These are phyloP conservation scores for Bombus superbus DNA, from an alignment of 1,140 invertebrate genomes.

Conservation along the genomic window DNA sequence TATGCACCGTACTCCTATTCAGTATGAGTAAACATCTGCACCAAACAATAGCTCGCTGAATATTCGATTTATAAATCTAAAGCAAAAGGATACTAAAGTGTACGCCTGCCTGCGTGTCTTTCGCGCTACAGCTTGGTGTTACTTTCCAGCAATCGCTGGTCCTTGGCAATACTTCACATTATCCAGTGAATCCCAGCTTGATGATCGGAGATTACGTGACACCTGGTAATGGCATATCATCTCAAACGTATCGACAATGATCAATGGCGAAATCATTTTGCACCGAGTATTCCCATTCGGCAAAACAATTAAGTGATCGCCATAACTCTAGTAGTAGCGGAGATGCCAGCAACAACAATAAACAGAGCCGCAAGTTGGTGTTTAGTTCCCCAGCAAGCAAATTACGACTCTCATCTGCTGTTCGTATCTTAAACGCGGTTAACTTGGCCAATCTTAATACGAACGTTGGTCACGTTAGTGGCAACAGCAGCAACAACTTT, in stretches of 20 bases:
- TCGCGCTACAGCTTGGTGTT: slow-evolving; percentile 82
- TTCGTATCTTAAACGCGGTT: slow-evolving; percentile 68
- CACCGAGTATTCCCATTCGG: slow-evolving; percentile 66
- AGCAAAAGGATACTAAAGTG: slow-evolving; percentile 77
- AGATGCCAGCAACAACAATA: slow-evolving; percentile 59
- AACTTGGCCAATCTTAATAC: slow-evolving; percentile 57
- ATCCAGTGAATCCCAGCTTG: slow-evolving; percentile 89
- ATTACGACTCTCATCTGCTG: slow-evolving; percentile 73
- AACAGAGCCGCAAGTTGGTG: slow-evolving; percentile 74
- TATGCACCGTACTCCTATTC: not conserved
- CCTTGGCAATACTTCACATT: slow-evolving; percentile 85
- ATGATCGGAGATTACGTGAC: slow-evolving; percentile 92
- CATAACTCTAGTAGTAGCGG: slow-evolving; percentile 38
- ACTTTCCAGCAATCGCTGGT: slow-evolving; percentile 85
- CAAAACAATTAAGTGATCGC: slow-evolving; percentile 67
- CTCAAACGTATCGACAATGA: slow-evolving; percentile 83
- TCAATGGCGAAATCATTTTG: slow-evolving; percentile 72
- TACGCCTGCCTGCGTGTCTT: slow-evolving; percentile 78
- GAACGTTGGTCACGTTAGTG: slow-evolving; percentile 32
- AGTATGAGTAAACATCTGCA: slow-evolving; percentile 10
- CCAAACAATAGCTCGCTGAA: slow-evolving; percentile 44
- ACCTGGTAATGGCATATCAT: slow-evolving; percentile 83
- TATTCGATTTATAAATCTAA: slow-evolving; percentile 50
- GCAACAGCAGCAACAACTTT: slow-evolving; percentile 3
- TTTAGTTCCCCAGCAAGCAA: slow-evolving; percentile 74